Base-by-base conservation (phyloP, 1,140 invertebrate genomes). In the Radopholus similis region DNA sequence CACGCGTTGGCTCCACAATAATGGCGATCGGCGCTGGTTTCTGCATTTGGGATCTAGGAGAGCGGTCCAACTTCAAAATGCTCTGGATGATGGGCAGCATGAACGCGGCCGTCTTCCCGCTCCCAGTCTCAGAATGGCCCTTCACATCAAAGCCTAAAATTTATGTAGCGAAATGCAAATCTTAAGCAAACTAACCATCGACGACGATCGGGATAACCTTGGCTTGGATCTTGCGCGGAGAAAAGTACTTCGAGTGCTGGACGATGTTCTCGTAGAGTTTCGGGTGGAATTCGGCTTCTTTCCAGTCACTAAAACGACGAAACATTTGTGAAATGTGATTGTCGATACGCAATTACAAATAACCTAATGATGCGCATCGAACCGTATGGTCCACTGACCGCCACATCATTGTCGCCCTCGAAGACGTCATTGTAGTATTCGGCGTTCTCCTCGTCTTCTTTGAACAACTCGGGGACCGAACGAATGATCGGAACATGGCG, bases 101-200 rank as follows among this genome's bases (percentile, higher is more conserved):
- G 83, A 93, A 93, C 0, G 91, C 90, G 15, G 89, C 88, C 0
- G 91, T 93, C 85, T 93, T 94, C 64, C 89, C 88, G 57, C 90
- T 92, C 13, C 92, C 92, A 0, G 92, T 95, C 49, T 71, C 70
- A 5, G 70, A 51, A 18, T 71, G 70, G 9, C 44, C 70, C 18
- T 71, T 71, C 1, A 71, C 35, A 57, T 71, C 69, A 23, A 37
- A 4, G 30, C 64, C 64, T 65, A 40, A 2, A 28, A 56, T 2
- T 26, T 32, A 5, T 15, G 35, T 5, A 32, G 18, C 9, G 15
- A 26, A n/a, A 8, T 2, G 5, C 9, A 64, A 34, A 26, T 2
- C 8, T 15, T 38, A 66, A n/a, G n/a, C 28, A 63, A 65, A 18
- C 4, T 8, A 18, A 56, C 69, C 69, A 15, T 75, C 66, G 18